Evolutionary conservation across 2,113 vertebrate species (phyloP).

Genomic region (Ifrita kowaldi): DNA sequence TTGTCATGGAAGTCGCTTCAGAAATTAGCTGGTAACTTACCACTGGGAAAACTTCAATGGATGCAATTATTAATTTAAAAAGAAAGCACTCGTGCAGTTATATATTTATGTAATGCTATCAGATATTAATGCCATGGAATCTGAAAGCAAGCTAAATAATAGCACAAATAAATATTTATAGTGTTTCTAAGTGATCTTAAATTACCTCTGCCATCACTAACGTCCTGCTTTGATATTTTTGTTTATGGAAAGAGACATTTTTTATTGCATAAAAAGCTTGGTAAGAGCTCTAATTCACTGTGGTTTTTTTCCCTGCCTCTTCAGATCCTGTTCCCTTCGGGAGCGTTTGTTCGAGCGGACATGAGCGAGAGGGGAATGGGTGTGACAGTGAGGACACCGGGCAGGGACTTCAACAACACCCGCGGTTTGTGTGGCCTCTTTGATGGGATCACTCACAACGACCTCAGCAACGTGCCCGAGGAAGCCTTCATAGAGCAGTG

Average conservation of each 20-base stretch:
- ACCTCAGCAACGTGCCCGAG: slow-evolving; percentile 55
- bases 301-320: neutral
- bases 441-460: slow-evolving; percentile 72
- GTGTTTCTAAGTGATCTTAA: neutral
- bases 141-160: neutral
- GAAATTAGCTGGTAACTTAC: neutral
- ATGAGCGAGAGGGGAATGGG: slow-evolving; percentile 76
- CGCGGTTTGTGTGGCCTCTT: slow-evolving; percentile 76
- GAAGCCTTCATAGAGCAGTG: slow-evolving; percentile 72
- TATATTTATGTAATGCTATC: neutral
- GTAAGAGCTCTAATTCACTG: neutral
- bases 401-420: slow-evolving; percentile 73
- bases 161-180: slow-evolving; percentile 1
- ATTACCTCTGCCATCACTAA: accelerated
- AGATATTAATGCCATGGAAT: neutral
- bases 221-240: neutral
- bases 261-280: neutral
- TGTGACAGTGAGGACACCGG: slow-evolving; percentile 63
- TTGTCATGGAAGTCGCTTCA: neutral
- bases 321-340: slow-evolving; percentile 79
- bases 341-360: slow-evolving; percentile 74
- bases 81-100: neutral
- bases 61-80: neutral
- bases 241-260: neutral
- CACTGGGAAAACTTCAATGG: neutral